These are phyloP conservation scores for Cydia pomonella DNA, from an alignment of 1,140 invertebrate species.

Conservation along the genomic window DNA sequence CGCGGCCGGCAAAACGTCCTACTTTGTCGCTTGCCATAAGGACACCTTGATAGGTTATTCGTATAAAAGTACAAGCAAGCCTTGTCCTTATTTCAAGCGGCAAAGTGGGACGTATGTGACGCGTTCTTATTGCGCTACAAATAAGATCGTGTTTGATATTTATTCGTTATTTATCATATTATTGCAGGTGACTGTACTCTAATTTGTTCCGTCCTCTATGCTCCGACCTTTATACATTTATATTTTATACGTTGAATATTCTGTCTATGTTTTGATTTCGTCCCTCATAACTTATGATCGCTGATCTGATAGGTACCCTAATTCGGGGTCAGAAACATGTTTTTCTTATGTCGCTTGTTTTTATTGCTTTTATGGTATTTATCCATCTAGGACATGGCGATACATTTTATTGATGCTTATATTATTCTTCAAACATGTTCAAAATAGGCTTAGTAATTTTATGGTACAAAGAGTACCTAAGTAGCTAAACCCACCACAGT, in stretches of 20 bases:
- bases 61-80: too few species aligned
- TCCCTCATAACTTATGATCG: slow-evolving; percentile 3
- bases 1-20: too few species aligned
- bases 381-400: neutral
- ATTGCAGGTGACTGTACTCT: too few species aligned
- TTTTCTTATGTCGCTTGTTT: slow-evolving; percentile 23
- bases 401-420: slow-evolving; percentile 6
- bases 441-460: too few species aligned
- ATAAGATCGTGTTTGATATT: too few species aligned
- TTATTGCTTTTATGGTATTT: slow-evolving; percentile 17
- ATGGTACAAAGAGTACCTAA: neutral
- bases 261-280: neutral
- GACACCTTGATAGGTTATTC: too few species aligned
- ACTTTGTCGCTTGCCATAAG: too few species aligned
- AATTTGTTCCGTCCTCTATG: too few species aligned
- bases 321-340: neutral
- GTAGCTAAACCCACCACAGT: neutral
- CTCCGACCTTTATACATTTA: neutral
- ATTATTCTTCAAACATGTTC: neutral
- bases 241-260: neutral
- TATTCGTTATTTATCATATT: too few species aligned
- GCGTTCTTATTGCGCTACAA: too few species aligned
- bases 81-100: too few species aligned
- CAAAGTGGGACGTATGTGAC: too few species aligned
- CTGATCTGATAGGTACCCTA: slow-evolving; percentile 13